A percentile compares a stretch with the other conserved stretches of the same genome.
phyloP scores from a whole-genome alignment of 2,797 vertebrate genomes.

The Eidolon dupreanum region DNA sequence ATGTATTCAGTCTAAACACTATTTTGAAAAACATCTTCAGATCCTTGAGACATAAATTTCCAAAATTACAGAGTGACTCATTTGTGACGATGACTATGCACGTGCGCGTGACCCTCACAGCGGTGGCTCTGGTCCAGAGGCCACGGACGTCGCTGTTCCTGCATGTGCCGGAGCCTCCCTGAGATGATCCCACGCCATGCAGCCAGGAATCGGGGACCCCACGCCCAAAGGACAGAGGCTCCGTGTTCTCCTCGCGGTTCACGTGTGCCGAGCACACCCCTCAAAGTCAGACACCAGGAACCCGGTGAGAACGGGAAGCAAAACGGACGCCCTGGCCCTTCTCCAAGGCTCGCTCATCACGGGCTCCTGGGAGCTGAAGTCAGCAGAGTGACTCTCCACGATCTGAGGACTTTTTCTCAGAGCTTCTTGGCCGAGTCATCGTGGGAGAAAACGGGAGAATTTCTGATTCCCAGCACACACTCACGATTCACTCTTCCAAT shows the following conservation, averaged over 20 bases:
- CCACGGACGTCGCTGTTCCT: neutral
- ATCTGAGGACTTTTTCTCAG: neutral
- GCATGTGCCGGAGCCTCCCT: neutral
- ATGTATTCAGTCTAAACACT: neutral
- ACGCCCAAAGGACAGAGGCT: neutral
- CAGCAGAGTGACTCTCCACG: neutral
- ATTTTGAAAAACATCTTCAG: slow-evolving; percentile 32
- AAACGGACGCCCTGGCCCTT: neutral
- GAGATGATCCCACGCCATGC: no score
- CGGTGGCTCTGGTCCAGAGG: neutral
- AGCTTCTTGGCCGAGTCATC: neutral
- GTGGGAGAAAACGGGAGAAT: neutral
- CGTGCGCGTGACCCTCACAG: rapidly evolving
- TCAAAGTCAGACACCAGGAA: neutral
- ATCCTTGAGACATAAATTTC: neutral
- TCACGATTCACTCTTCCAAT: neutral
- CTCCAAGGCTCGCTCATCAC: neutral
- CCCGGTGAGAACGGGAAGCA: neutral
- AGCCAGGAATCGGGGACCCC: neutral
- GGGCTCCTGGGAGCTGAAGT: neutral
- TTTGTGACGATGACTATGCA: rapidly evolving
- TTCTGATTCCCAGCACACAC: neutral
- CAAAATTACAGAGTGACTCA: neutral
- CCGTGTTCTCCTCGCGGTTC: neutral
- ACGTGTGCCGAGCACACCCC: neutral